A percentile compares a stretch with the other conserved stretches of the same genome.
Evolutionary conservation across 2,797 vertebrate genomes (phyloP).

Genomic region (Lithobates sylvaticus): DNA sequence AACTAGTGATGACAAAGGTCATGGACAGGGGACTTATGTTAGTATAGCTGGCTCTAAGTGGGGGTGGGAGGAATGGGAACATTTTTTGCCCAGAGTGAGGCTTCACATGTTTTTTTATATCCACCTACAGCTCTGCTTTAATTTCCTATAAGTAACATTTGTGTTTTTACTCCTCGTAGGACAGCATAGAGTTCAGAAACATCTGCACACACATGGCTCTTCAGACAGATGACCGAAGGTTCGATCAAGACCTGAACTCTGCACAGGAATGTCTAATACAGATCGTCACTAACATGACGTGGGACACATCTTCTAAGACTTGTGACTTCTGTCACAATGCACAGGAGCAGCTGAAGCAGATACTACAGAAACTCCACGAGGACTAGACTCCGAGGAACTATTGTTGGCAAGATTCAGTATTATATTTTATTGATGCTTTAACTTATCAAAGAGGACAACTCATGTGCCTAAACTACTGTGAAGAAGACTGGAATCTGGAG

Average conservation of each 20-base stretch:
- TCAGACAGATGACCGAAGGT: conserved; percentile 70
- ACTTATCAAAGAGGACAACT: too few species aligned
- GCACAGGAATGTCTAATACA: conserved; percentile 69
- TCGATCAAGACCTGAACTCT: conserved; percentile 70
- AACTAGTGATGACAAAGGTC: too few species aligned
- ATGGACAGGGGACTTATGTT: too few species aligned
- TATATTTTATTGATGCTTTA: too few species aligned
- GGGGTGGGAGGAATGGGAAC: too few species aligned
- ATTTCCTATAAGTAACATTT: neutral
- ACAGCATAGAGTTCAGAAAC: conserved; percentile 74
- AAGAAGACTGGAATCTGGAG: too few species aligned
- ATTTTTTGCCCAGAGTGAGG: too few species aligned
- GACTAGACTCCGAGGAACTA: neutral
- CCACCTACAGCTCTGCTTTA: too few species aligned
- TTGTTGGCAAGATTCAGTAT: neutral
- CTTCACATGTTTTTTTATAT: too few species aligned
- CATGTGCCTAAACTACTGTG: too few species aligned
- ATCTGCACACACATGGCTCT: conserved; percentile 70
- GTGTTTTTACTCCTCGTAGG: conserved; percentile 63
- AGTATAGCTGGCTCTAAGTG: too few species aligned
- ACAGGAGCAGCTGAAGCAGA: conserved; percentile 65
- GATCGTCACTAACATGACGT: conserved; percentile 69
- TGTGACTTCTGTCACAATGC: conserved; percentile 61
- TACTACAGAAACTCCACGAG: conserved; percentile 67
- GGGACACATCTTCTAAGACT: conserved; percentile 64